These are phyloP conservation scores for Yponomeuta sedellus DNA, from an alignment of 2,888 invertebrate genomes.

Conservation along the genomic window DNA sequence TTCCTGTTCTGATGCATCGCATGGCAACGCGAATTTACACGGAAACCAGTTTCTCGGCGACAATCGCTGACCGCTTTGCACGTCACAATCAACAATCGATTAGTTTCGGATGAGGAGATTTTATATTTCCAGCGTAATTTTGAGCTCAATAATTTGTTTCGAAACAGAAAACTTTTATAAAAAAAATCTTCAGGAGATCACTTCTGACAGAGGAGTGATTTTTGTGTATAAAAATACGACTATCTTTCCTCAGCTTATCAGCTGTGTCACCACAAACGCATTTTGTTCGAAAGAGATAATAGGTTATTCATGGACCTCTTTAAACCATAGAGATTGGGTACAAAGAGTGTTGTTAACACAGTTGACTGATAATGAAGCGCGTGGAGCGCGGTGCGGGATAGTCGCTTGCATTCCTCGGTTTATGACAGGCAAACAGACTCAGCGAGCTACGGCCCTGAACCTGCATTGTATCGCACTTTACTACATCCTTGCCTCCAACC, in stretches of 20 bases:
- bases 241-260: not conserved
- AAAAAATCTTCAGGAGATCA: not conserved
- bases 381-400: slow-evolving; percentile 25
- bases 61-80: slow-evolving; percentile 39
- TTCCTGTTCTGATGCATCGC: slow-evolving; percentile 68
- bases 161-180: not conserved
- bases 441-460: slow-evolving; percentile 31
- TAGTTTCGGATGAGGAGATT: slow-evolving; percentile 16
- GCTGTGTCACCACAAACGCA: not conserved
- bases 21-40: slow-evolving; percentile 70
- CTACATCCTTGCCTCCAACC: slow-evolving; percentile 11
- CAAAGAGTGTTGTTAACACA: not conserved
- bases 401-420: slow-evolving; percentile 47
- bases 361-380: slow-evolving; percentile 14
- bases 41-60: slow-evolving; percentile 68
- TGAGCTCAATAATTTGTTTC: not conserved
- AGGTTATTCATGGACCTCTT: not conserved
- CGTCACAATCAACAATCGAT: slow-evolving; percentile 39
- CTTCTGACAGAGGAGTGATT: not conserved
- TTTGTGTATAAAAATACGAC: not conserved
- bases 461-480: slow-evolving; percentile 22
- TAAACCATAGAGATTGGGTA: not conserved
- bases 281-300: not conserved
- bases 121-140: slow-evolving; percentile 8
- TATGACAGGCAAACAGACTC: slow-evolving; percentile 41